These are phyloP conservation scores for Grallaria varia DNA, from an alignment of 2,113 vertebrate genomes.

Conservation along the genomic window DNA sequence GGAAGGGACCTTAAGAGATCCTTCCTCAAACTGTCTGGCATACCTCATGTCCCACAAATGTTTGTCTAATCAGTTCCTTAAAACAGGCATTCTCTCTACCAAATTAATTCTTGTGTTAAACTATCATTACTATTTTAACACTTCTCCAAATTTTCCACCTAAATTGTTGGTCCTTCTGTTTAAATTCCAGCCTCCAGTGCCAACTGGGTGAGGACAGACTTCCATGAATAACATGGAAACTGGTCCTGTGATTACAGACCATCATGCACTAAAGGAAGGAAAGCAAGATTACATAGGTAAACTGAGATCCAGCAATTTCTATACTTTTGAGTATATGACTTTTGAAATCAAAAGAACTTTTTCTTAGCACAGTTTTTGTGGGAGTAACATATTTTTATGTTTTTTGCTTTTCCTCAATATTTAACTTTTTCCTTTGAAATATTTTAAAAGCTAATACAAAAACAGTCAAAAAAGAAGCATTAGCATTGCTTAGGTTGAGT, in stretches of 20 bases:
- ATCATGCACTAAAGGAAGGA: background rate
- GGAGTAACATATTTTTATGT: background rate
- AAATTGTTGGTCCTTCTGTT: background rate
- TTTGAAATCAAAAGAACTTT: background rate
- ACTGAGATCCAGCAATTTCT: background rate
- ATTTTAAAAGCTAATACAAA: background rate
- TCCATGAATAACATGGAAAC: background rate
- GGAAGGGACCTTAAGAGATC: background rate
- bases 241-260: background rate
- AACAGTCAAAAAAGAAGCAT: background rate
- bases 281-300: background rate
- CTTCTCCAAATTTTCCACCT: background rate
- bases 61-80: background rate
- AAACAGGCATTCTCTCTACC: background rate
- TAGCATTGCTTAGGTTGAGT: background rate
- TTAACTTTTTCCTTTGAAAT: background rate
- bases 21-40: background rate
- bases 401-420: background rate
- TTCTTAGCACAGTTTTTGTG: background rate
- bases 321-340: background rate
- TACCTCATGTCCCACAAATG: background rate
- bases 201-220: background rate
- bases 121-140: background rate
- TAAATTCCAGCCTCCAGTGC: background rate
- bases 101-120: background rate